phyloP scores from a whole-genome alignment of 2,797 vertebrate species.

The Antrozous pallidus region DNA sequence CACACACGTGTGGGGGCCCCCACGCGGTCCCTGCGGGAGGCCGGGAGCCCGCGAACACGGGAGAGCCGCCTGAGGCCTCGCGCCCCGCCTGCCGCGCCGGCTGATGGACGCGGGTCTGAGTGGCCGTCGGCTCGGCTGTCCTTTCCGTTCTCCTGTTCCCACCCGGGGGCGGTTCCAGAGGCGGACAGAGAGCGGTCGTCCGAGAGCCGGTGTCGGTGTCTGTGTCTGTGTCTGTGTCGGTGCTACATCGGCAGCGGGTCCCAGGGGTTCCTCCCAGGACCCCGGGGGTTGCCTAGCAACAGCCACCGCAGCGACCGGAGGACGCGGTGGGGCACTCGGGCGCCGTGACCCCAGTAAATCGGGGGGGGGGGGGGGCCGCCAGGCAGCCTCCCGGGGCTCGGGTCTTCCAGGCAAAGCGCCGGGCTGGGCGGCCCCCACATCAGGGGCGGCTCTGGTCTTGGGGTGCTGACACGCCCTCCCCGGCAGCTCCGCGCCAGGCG shows the following conservation, averaged over 20 bases:
- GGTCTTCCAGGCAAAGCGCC: accelerated
- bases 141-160: not conserved
- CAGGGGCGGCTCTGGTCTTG: not conserved
- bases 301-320: conserved; percentile 79
- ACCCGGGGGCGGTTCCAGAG: conserved; percentile 9
- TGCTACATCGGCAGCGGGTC: conserved; percentile 79
- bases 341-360: conserved; percentile 66
- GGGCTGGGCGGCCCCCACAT: accelerated
- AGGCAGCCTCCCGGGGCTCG: accelerated
- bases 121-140: not conserved
- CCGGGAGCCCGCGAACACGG: not conserved
- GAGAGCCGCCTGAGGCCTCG: accelerated
- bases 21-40: accelerated
- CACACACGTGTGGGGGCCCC: not conserved
- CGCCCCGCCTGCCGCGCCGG: not conserved
- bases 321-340: conserved; percentile 79
- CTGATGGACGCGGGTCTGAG: not conserved
- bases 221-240: not conserved
- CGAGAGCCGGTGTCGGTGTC: not conserved
- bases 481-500: too few relatives aligned
- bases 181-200: not conserved
- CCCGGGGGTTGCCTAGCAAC: conserved; percentile 84
- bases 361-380: not conserved
- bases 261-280: conserved; percentile 81
- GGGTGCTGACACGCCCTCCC: not conserved